Evolutionary conservation across 2,113 vertebrate species (phyloP).

Genomic region (Zeus faber): DNA sequence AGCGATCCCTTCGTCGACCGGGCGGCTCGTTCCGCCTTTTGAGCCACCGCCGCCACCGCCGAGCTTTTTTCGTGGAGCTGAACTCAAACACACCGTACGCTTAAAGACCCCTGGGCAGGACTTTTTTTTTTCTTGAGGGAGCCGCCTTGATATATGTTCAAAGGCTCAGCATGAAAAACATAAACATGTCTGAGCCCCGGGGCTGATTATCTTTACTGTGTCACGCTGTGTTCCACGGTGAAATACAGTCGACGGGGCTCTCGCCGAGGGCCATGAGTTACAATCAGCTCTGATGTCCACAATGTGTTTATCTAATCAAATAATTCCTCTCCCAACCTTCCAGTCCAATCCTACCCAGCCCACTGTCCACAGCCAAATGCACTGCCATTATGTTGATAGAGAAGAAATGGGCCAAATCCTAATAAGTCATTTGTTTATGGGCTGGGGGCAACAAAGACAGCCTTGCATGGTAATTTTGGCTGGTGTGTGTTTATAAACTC

Average conservation of each 20-base stretch:
- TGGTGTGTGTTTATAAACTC: conserved; percentile 39
- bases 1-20: too few species aligned
- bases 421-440: conserved; percentile 48
- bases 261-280: conserved; percentile 7
- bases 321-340: conserved; percentile 34
- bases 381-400: conserved; percentile 35
- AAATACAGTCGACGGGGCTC: conserved; percentile 25
- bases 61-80: too few species aligned
- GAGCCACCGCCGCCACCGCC: too few species aligned
- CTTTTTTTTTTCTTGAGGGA: neutral
- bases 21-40: too few species aligned
- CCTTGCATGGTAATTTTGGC: conserved; percentile 39
- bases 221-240: neutral
- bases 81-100: too few species aligned
- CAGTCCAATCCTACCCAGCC: neutral
- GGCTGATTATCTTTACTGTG: neutral
- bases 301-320: conserved; percentile 48
- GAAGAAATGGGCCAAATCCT: conserved; percentile 37
- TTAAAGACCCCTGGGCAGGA: too few species aligned
- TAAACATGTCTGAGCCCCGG: conserved; percentile 1
- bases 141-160: neutral
- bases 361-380: conserved; percentile 31
- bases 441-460: conserved; percentile 36
- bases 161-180: conserved; percentile 1
- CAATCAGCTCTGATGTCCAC: conserved; percentile 25